Percentiles rank a stretch among this genome's conserved stretches.
Conservation (phyloP, 2,797 vertebrate genomes). For the Sebastes matsubarae region DNA sequence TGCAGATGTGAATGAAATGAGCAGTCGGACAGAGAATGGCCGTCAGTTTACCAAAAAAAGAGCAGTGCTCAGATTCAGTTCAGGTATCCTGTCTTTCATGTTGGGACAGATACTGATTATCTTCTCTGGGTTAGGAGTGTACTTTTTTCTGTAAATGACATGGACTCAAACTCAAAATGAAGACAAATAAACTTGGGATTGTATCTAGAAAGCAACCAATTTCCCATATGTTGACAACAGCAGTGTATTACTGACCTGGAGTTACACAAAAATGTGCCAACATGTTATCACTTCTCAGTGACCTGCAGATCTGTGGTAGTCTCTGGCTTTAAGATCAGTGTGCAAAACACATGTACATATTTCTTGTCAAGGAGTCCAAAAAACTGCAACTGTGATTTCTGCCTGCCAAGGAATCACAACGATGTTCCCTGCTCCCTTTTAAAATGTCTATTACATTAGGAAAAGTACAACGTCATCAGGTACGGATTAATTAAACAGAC, state of each 20-base stretch:
- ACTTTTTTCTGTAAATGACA: neutral
- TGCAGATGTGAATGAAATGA: constrained; percentile 7
- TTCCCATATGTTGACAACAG: neutral
- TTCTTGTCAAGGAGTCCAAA: neutral
- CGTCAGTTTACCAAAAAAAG: neutral
- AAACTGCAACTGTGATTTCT: neutral
- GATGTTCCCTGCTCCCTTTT: neutral
- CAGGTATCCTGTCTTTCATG: neutral
- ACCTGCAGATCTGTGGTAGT: neutral
- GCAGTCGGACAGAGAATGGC: neutral
- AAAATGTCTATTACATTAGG: neutral
- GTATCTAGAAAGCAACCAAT: neutral
- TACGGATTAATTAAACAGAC: neutral
- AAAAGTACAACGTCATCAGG: neutral
- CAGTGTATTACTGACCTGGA: neutral
- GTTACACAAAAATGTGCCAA: neutral
- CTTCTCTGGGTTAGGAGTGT: neutral
- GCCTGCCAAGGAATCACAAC: neutral
- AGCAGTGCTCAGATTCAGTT: neutral
- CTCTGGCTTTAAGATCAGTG: neutral
- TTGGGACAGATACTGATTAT: neutral
- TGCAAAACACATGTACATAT: neutral
- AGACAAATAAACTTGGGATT: neutral
- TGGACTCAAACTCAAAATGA: neutral
- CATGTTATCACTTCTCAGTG: neutral